A percentile compares a stretch with the other conserved stretches of the same genome.
phyloP scores from a whole-genome alignment of 2,888 invertebrate species.

The Plutella xylostella region DNA sequence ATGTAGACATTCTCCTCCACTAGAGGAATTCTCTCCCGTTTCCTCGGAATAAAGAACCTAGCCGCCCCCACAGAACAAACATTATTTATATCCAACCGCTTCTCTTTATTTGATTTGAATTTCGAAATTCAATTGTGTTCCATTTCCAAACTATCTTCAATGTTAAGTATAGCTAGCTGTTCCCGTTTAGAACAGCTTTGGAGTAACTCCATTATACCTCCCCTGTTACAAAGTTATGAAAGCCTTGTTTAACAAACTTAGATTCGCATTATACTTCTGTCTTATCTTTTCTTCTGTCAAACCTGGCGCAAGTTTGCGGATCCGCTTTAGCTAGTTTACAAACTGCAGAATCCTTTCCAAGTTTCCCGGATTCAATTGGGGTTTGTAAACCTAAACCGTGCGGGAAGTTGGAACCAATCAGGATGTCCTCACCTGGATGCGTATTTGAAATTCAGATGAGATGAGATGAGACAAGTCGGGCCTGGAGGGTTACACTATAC shows the following conservation, averaged over 20 bases:
- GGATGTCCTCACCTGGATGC: constrained; percentile 50
- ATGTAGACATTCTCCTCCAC: constrained; percentile 42
- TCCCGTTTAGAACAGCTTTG: too few species aligned
- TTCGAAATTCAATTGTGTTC: constrained; percentile 1
- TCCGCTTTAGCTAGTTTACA: constrained; percentile 30
- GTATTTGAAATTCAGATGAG: constrained; percentile 63
- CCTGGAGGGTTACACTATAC: constrained; percentile 41
- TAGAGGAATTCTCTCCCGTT: constrained; percentile 33
- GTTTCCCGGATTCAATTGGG: constrained; percentile 52
- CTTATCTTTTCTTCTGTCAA: not conserved
- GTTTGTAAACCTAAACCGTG: constrained; percentile 51
- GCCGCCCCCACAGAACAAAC: constrained; percentile 37
- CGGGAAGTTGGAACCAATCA: constrained; percentile 53
- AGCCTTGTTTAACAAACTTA: too few species aligned
- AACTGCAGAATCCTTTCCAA: constrained; percentile 25
- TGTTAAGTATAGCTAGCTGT: too few species aligned
- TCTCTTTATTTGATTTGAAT: constrained; percentile 19
- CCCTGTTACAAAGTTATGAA: too few species aligned
- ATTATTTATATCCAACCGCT: constrained; percentile 40
- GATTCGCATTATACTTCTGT: too few species aligned
- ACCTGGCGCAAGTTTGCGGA: too few species aligned
- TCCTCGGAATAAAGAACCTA: constrained; percentile 43
- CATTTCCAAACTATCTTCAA: too few species aligned
- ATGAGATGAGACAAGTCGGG: constrained; percentile 37
- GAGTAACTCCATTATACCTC: too few species aligned